Evolutionary conservation across 2,113 vertebrate species (phyloP).

Genomic region (Cyanoramphus novaezelandiae): DNA sequence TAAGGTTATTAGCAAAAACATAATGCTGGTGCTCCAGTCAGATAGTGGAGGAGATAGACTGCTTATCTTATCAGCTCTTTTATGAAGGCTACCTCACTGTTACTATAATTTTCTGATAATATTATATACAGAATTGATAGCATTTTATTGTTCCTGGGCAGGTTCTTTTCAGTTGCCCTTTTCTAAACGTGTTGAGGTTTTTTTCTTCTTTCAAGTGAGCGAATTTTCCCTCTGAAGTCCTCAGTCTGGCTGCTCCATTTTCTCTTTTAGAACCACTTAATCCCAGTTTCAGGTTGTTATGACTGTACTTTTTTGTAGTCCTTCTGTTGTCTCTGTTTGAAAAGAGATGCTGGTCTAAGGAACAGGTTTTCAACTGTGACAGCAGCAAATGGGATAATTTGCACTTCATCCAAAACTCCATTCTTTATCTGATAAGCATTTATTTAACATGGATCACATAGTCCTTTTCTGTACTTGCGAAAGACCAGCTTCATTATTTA

Average conservation of each 20-base stretch:
- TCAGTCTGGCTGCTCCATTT: background rate
- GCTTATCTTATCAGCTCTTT: conserved; percentile 54
- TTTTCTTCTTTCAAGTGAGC: background rate
- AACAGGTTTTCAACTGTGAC: background rate
- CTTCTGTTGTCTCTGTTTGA: background rate
- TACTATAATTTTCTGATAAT: conserved; percentile 53
- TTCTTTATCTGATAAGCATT: background rate
- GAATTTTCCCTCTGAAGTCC: background rate
- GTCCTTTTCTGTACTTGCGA: background rate
- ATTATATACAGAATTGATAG: conserved; percentile 28
- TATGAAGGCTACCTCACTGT: conserved; percentile 12
- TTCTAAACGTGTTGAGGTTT: background rate
- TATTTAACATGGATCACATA: background rate
- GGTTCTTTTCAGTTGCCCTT: conserved; percentile 31
- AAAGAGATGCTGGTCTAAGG: background rate
- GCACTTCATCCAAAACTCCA: background rate
- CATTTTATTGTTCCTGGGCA: conserved; percentile 6
- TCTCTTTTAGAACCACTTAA: background rate
- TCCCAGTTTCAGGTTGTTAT: background rate
- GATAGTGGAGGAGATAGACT: conserved; percentile 24
- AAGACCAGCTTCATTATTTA: background rate
- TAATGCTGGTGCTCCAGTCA: conserved; percentile 21
- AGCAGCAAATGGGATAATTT: background rate
- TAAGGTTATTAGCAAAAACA: conserved; percentile 54
- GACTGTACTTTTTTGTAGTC: background rate